A percentile compares a stretch with the other conserved stretches of the same genome.
Evolutionary conservation across 2,888 invertebrate genomes (phyloP).

Genomic region (Acronicta alni): DNA sequence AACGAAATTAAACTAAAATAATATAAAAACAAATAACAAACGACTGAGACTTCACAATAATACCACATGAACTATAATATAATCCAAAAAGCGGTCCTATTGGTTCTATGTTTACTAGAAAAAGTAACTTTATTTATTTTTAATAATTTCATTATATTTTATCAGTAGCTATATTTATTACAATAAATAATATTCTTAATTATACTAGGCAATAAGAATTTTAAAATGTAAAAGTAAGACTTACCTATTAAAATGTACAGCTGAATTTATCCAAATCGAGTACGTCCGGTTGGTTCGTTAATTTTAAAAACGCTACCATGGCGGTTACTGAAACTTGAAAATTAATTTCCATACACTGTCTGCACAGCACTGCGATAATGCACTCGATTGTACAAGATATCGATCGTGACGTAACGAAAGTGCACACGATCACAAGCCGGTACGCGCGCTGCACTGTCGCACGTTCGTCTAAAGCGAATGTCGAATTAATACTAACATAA

Average conservation of each 20-base stretch:
- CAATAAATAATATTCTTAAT: neutral
- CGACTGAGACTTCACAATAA: no score
- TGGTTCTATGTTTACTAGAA: no score
- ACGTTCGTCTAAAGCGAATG: slow-evolving; percentile 80
- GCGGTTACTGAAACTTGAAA: slow-evolving; percentile 56
- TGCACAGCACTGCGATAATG: slow-evolving; percentile 70
- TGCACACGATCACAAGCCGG: slow-evolving; percentile 67
- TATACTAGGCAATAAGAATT: neutral
- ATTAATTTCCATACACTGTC: slow-evolving; percentile 61
- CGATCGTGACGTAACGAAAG: slow-evolving; percentile 76
- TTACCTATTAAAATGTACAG: slow-evolving; percentile 55
- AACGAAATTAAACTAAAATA: no score
- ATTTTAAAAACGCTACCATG: slow-evolving; percentile 68
- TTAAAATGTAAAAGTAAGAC: slow-evolving; percentile 4
- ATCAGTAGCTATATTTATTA: neutral
- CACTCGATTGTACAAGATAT: slow-evolving; percentile 78
- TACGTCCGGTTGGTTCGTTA: slow-evolving; percentile 65
- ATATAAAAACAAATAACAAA: no score
- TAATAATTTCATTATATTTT: no score
- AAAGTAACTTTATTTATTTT: no score
- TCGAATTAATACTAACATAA: slow-evolving; percentile 87
- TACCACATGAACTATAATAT: no score
- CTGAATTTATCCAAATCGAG: slow-evolving; percentile 66
- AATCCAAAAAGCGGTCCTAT: no score
- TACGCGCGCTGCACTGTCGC: slow-evolving; percentile 53